Evolutionary conservation across 2,888 invertebrate species (phyloP).

Genomic region (Macaria notata): DNA sequence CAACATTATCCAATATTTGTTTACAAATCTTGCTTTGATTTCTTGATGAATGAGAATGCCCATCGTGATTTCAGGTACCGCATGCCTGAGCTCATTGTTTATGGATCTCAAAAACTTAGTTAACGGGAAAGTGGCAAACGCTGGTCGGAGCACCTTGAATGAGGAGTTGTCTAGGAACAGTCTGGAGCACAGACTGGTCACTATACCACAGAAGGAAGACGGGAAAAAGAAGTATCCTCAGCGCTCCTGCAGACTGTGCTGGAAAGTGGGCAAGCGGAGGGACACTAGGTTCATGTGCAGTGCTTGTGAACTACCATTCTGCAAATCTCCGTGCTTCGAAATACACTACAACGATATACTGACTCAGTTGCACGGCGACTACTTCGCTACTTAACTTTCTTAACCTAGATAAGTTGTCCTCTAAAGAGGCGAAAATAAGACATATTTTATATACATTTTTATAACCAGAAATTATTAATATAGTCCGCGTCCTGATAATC

Average conservation of each 20-base stretch:
- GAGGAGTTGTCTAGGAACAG: constrained; percentile 61
- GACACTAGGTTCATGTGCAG: constrained; percentile 79
- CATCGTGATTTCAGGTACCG: constrained; percentile 82
- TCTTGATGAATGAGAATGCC: constrained; percentile 72
- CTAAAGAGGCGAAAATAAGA: constrained; percentile 43
- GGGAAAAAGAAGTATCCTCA: constrained; percentile 81
- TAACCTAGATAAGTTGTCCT: constrained; percentile 32
- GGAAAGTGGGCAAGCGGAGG: constrained; percentile 74
- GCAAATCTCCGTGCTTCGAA: constrained; percentile 77
- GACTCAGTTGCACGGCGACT: constrained; percentile 71
- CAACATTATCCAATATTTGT: constrained; percentile 59
- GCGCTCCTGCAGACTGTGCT: constrained; percentile 76
- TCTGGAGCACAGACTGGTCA: constrained; percentile 69
- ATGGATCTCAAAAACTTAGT: constrained; percentile 79
- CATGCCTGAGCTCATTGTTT: constrained; percentile 75
- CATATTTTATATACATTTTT: constrained; percentile 39
- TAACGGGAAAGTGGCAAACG: constrained; percentile 70
- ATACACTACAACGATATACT: constrained; percentile 74
- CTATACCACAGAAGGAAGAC: constrained; percentile 80
- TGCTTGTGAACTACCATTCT: constrained; percentile 75
- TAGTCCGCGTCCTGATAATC: constrained; percentile 31
- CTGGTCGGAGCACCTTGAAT: constrained; percentile 55
- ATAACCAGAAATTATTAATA: constrained; percentile 14
- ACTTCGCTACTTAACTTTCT: constrained; percentile 65
- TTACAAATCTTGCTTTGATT: constrained; percentile 36